Base-by-base conservation (phyloP, 2,888 invertebrate genomes). In the Volucella bombylans region DNA sequence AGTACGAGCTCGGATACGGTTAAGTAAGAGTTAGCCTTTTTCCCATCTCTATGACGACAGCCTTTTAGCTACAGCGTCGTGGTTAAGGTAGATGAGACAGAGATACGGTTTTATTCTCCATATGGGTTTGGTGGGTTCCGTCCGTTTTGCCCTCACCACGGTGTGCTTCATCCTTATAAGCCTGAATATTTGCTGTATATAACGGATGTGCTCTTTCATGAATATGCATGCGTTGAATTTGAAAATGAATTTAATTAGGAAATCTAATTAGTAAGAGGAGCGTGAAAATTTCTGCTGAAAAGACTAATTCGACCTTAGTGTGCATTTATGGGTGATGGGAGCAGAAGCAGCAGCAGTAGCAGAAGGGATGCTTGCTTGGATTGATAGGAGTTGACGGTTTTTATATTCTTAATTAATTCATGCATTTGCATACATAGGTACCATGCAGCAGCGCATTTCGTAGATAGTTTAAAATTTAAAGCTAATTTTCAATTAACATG, bases 191-290 rank as follows among this genome's bases (percentile, higher is more conserved):
- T 78, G 61, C 72, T 39, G 72, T 65, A 11, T 82, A 65, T 61
- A 81, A 71, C 71, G 76, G 62, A 85, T 76, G 50, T 81, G 57
- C 55, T 55, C 76, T 85, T 76, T 85, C 89, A 89, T 89, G 88
- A 90, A 89, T 86, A 86, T 86, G 86, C 86, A 86, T 86, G 72
- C 72, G 82, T 77, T 69, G 73, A 78, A 73, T 82, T 73, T 86
- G 77, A 86, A 86, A 82, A 78, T 81, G 86, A 90, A 91, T 90
- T 91, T 90, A 90, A 90, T 90, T 91, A 90, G 91, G 90, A 90
- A 90, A 90, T 90, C 90, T 90, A 91, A 90, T 91, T 90, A 91
- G 91, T 90, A 90, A 91, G 90, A 90, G 90, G 90, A 89, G 90
- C 90, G 90, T 91, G 90, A 91, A 91, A 77, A 69, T 86, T 85